These are phyloP conservation scores for Sipha flava DNA, from an alignment of 1,140 invertebrate species.

Conservation along the genomic window DNA sequence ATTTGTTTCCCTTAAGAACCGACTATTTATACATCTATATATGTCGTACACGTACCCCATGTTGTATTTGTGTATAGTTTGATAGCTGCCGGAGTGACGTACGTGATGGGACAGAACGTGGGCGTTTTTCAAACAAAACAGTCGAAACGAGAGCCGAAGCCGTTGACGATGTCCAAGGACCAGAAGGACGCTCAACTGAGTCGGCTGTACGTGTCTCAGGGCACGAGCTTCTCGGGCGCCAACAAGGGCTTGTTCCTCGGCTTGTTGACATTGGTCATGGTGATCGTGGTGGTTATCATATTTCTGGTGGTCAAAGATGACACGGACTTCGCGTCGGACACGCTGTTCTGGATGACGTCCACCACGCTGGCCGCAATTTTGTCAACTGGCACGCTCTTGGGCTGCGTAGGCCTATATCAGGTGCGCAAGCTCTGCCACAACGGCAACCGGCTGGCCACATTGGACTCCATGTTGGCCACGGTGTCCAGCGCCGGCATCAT, in stretches of 20 bases:
- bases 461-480: slow-evolving; percentile 48
- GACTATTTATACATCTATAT: too few relatives aligned
- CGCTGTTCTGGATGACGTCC: slow-evolving; percentile 46
- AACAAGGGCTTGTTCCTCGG: slow-evolving; percentile 56
- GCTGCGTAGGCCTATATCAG: slow-evolving; percentile 42
- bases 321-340: slow-evolving; percentile 47
- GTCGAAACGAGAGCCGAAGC: slow-evolving; percentile 34
- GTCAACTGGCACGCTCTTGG: slow-evolving; percentile 42
- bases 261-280: slow-evolving; percentile 52
- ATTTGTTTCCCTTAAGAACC: too few relatives aligned
- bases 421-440: slow-evolving; percentile 48
- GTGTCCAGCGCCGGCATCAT: slow-evolving; percentile 51
- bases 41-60: too few relatives aligned
- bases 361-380: slow-evolving; percentile 47
- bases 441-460: slow-evolving; percentile 43
- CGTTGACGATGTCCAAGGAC: not conserved
- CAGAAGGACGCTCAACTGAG: not conserved
- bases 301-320: slow-evolving; percentile 56
- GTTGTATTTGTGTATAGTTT: slow-evolving; percentile 42
- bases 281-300: slow-evolving; percentile 55
- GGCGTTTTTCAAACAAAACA: slow-evolving; percentile 43
- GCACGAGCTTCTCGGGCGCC: slow-evolving; percentile 41
- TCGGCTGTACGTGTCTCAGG: slow-evolving; percentile 1
- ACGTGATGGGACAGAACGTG: slow-evolving; percentile 54
- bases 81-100: slow-evolving; percentile 55